Conservation (phyloP, 2,113 vertebrate genomes). For the Psilopsiagon aymara region DNA sequence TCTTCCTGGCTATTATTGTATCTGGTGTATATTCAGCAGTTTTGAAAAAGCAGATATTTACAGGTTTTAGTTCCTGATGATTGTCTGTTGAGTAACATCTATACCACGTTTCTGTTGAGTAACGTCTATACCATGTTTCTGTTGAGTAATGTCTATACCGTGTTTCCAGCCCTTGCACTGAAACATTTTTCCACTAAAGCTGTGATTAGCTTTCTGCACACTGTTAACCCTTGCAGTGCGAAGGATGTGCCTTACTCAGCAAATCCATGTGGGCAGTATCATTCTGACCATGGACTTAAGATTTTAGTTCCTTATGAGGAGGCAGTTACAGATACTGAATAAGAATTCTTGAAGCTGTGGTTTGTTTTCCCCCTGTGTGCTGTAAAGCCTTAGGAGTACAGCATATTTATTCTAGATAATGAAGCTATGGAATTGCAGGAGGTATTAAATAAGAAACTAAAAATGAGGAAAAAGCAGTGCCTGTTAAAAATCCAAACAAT, state of each 20-base stretch:
- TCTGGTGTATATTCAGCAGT: background rate
- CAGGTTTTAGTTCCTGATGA: background rate
- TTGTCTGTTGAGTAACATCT: background rate
- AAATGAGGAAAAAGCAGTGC: background rate
- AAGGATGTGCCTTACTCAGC: background rate
- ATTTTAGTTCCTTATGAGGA: background rate
- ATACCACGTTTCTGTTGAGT: background rate
- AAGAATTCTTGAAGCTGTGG: background rate
- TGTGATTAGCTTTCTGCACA: background rate
- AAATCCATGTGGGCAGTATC: background rate
- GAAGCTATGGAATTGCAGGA: slow-evolving; percentile 27
- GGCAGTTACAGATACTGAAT: background rate
- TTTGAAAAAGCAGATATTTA: background rate
- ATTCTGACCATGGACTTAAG: background rate
- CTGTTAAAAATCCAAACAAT: background rate
- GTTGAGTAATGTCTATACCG: background rate
- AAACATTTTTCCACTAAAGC: background rate
- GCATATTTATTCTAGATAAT: slow-evolving; percentile 33
- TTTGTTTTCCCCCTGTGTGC: slow-evolving; percentile 11
- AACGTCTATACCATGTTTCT: background rate
- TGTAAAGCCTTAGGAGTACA: background rate
- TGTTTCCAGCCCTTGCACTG: background rate
- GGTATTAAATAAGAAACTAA: slow-evolving; percentile 8
- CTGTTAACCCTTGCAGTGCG: background rate
- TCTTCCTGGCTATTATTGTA: background rate